These are phyloP conservation scores for Drosophila bipectinata DNA, from an alignment of 1,140 invertebrate species.

Conservation along the genomic window DNA sequence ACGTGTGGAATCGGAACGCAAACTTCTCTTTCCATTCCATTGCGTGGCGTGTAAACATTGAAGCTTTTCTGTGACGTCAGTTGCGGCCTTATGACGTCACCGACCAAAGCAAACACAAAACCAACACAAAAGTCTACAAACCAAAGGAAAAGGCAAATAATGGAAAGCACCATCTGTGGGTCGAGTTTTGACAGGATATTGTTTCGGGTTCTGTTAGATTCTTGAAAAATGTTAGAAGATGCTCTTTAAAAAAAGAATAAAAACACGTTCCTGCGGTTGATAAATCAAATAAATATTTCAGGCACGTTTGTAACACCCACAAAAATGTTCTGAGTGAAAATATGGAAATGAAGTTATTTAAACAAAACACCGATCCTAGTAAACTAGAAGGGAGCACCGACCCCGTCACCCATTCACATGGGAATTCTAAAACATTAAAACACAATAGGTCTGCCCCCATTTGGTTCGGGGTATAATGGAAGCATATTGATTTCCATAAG, in stretches of 20 bases:
- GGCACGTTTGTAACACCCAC: slow-evolving; percentile 22
- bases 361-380: slow-evolving; percentile 27
- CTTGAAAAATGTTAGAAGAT: slow-evolving; percentile 12
- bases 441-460: slow-evolving; percentile 29
- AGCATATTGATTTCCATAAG: slow-evolving; percentile 60
- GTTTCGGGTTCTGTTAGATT: slow-evolving; percentile 10
- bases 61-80: slow-evolving; percentile 79
- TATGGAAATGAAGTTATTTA: slow-evolving; percentile 26
- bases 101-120: slow-evolving; percentile 2
- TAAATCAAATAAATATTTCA: slow-evolving; percentile 4
- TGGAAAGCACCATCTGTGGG: slow-evolving; percentile 55
- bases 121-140: slow-evolving; percentile 53
- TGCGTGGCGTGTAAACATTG: slow-evolving; percentile 66
- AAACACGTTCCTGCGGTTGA: background rate
- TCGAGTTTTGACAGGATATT: background rate
- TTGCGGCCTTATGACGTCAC: slow-evolving; percentile 64
- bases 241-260: background rate
- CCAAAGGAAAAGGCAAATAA: background rate
- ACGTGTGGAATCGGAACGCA: slow-evolving; percentile 42
- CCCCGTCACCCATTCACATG: slow-evolving; percentile 9
- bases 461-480: slow-evolving; percentile 27
- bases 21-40: slow-evolving; percentile 41
- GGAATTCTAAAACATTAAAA: slow-evolving; percentile 47
- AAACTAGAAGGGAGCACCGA: background rate
- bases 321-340: slow-evolving; percentile 5